phyloP scores from a whole-genome alignment of 2,797 vertebrate species.

The Ispidina picta region DNA sequence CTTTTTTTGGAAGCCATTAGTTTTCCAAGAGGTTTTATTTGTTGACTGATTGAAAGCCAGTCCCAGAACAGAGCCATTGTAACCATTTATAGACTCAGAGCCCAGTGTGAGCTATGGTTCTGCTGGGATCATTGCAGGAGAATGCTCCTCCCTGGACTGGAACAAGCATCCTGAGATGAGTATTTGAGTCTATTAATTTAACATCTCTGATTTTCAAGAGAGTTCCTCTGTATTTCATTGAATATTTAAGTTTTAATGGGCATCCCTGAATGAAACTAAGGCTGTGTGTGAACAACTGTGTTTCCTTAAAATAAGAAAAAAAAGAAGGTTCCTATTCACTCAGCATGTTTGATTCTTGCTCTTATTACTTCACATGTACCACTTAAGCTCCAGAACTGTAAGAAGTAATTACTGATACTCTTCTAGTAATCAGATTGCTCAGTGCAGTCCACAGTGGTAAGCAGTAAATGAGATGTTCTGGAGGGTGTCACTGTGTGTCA shows the following conservation, averaged over 20 bases:
- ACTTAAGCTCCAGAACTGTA: not conserved
- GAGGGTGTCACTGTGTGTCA: not conserved
- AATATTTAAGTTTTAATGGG: not conserved
- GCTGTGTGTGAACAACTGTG: not conserved
- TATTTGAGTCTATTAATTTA: not conserved
- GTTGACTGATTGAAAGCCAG: constrained; percentile 18
- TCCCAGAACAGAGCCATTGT: not conserved
- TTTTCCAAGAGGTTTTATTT: constrained; percentile 32
- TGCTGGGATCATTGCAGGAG: not conserved
- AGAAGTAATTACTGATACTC: not conserved
- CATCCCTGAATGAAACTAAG: not conserved
- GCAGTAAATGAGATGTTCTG: not conserved
- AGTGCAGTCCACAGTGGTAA: not conserved
- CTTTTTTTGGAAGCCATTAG: not conserved
- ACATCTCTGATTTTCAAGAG: not conserved
- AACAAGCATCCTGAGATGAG: not conserved
- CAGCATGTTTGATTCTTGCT: not conserved
- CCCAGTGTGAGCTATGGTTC: not conserved
- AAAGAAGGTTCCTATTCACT: not conserved
- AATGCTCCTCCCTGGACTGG: not conserved
- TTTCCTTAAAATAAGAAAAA: not conserved
- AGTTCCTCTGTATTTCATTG: not conserved
- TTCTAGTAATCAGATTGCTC: not conserved
- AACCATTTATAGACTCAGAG: not conserved
- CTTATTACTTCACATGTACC: not conserved